Percentiles rank a stretch among this genome's conserved stretches.
These are phyloP conservation scores for Rhyacophila brunnea DNA, from an alignment of 1,140 invertebrate genomes.

Conservation along the genomic window DNA sequence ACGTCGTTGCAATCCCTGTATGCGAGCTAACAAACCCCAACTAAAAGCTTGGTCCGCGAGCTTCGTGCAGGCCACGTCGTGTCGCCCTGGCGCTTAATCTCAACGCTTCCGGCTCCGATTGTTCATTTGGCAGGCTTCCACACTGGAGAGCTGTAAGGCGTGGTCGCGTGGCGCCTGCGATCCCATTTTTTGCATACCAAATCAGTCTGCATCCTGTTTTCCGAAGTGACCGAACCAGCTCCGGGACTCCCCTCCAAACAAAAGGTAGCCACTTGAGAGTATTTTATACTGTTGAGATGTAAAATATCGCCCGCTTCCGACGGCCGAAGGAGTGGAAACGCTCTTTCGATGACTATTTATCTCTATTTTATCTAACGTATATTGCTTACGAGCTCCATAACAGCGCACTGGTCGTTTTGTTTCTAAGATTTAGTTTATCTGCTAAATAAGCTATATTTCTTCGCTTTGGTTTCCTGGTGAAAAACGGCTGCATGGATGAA, in stretches of 20 bases:
- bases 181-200: conserved; percentile 32
- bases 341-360: conserved; percentile 34
- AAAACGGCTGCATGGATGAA: too few relatives aligned
- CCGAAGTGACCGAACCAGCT: conserved; percentile 17
- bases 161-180: conserved; percentile 25
- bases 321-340: conserved; percentile 12
- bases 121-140: conserved; percentile 27
- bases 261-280: too few relatives aligned
- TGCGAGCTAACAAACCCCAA: too few relatives aligned
- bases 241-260: neutral
- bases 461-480: too few relatives aligned
- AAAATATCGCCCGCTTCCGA: conserved; percentile 28
- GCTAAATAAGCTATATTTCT: conserved; percentile 2
- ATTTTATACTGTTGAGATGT: neutral
- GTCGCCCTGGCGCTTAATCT: conserved; percentile 9
- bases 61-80: too few relatives aligned
- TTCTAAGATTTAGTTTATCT: neutral
- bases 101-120: conserved; percentile 6
- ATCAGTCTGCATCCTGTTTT: conserved; percentile 31
- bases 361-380: conserved; percentile 29
- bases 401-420: neutral
- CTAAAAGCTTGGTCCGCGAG: too few relatives aligned
- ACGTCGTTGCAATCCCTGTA: too few relatives aligned
- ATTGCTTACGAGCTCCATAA: conserved; percentile 10
- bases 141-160: conserved; percentile 14